These are phyloP conservation scores for Sebastolobus alascanus DNA, from an alignment of 2,797 vertebrate species.

Conservation along the genomic window DNA sequence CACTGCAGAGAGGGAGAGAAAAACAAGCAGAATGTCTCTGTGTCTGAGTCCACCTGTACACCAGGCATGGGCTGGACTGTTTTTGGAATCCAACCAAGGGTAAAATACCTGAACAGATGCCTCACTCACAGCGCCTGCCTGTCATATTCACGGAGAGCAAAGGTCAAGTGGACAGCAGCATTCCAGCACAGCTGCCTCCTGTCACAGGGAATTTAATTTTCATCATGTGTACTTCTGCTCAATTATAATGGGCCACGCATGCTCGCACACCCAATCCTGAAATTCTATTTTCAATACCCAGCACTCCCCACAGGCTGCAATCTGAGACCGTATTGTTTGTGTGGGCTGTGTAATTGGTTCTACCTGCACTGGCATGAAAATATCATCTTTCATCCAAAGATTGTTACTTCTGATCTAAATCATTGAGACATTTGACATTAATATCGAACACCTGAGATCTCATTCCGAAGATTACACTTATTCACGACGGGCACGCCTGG, in stretches of 20 bases:
- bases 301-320: constrained; percentile 2
- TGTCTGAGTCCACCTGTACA: constrained; percentile 34
- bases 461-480: constrained; percentile 25
- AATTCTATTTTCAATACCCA: constrained; percentile 33
- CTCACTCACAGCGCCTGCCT: constrained; percentile 36
- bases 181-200: constrained; percentile 63
- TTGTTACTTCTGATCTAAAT: constrained; percentile 27
- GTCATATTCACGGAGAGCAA: constrained; percentile 59
- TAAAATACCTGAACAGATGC: constrained; percentile 65
- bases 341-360: constrained; percentile 37
- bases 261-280: constrained; percentile 21
- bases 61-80: constrained; percentile 17
- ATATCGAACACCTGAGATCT: constrained; percentile 10
- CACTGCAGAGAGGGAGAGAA: constrained; percentile 6
- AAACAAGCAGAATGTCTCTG: constrained; percentile 16
- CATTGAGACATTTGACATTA: constrained; percentile 20
- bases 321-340: constrained; percentile 32
- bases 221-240: constrained; percentile 50
- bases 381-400: constrained; percentile 16
- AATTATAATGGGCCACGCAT: constrained; percentile 35
- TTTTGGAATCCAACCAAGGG: constrained; percentile 54
- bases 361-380: constrained; percentile 24
- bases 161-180: constrained; percentile 61
- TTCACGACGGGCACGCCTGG: background rate
- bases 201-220: constrained; percentile 62